Evolutionary conservation across 2,888 invertebrate genomes (phyloP), one percentile per base, ranked within the genome.

Genomic region (Psylliodes chrysocephalus): DNA sequence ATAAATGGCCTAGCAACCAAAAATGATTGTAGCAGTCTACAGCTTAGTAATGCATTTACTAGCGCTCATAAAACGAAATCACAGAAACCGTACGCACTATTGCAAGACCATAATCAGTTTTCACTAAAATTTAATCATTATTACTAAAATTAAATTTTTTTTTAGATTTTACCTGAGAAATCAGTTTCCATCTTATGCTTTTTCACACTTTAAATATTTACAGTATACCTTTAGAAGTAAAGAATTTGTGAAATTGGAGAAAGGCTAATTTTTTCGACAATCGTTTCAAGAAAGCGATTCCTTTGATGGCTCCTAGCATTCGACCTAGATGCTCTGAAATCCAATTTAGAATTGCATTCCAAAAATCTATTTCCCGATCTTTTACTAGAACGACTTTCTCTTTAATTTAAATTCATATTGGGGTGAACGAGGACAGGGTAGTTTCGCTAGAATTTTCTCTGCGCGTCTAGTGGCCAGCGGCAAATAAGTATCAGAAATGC

Each of bases 281-380:
- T 33, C 46, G 19, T 30, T 42, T 46, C 19, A 46, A 56, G 44
- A 42, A 56, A 56, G 46, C 56, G 46, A 56, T 56, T 56, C 46
- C 33, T 33, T 46, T 57, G 38, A 33, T 33, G 33, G 33, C n/a
- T 33, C 33, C n/a, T 7, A 57, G 56, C 17, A 28, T 56, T 40
- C 47, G 57, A 57, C 47, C 14, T 49, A 38, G 28, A 49, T 49
- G 40, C 59, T 14, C 40, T 14, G 49, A 68, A 70, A 70, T 68
- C 66, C 64, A 68, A 68, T 70, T 68, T 64, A 57, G 60, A 68
- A 68, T 61, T 68, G 70, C 68, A 68, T n/a, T 68, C 63, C 64
- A 22, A 61, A 70, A 70, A 66, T 68, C 70, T 59, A 70, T 70
- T 70, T 64, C 64, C 57, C 66, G 66, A 70, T 64, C 66, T 70